Conservation (phyloP, 2,113 vertebrate genomes). For the Microtus pennsylvanicus region DNA sequence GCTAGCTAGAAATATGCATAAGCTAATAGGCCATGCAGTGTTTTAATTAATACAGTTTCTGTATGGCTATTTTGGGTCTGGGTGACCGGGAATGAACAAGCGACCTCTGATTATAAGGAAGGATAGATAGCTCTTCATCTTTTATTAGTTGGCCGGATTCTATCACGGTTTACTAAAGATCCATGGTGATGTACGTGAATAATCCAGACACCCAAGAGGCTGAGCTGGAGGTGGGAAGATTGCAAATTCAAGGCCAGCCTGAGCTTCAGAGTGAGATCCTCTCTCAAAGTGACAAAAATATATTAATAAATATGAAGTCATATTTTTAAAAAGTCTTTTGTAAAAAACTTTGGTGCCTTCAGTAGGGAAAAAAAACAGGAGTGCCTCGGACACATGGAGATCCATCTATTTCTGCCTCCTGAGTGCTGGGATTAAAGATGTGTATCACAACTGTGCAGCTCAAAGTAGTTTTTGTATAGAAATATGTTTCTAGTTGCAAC, state of each 20-base stretch:
- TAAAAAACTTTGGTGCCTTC: neutral
- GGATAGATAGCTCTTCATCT: accelerated
- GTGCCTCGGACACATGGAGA: too few species aligned
- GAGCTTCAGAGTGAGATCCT: neutral
- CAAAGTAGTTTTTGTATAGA: neutral
- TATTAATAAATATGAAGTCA: neutral
- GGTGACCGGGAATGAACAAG: too few species aligned
- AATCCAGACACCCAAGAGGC: too few species aligned
- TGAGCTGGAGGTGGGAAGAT: neutral
- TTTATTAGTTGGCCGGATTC: neutral
- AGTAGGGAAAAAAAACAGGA: too few species aligned
- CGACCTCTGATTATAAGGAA: neutral
- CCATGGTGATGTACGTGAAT: too few species aligned
- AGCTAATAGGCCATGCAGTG: too few species aligned
- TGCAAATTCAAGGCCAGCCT: neutral
- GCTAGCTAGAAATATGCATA: too few species aligned
- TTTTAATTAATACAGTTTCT: too few species aligned
- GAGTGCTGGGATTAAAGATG: too few species aligned
- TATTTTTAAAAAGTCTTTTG: neutral
- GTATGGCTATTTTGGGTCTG: too few species aligned
- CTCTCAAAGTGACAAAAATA: neutral
- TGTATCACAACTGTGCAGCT: too few species aligned
- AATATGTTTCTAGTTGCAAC: neutral
- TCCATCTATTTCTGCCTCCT: too few species aligned
- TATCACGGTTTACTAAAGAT: neutral